These are phyloP conservation scores for Cyprinodon brontotheroides DNA, from an alignment of 2,113 vertebrate genomes.

Conservation along the genomic window DNA sequence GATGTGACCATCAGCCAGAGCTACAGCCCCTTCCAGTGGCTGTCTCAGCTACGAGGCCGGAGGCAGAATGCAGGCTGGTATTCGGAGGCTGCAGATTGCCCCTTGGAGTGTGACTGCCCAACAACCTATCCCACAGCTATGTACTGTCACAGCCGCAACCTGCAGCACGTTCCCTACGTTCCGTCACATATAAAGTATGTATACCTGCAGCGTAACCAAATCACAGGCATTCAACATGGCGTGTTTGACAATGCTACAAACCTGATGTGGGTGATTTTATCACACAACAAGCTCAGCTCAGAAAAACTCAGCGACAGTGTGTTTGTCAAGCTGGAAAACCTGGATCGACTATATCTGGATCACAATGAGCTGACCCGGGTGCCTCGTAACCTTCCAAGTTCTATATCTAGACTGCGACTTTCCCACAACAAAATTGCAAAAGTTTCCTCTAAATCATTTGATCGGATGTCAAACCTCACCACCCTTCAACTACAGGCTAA, in stretches of 20 bases:
- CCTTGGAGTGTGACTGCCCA: slow-evolving; percentile 93
- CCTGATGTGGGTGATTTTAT: slow-evolving; percentile 90
- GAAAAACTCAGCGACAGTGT: slow-evolving; percentile 87
- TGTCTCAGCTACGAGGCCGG: slow-evolving; percentile 54
- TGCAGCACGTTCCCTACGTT: slow-evolving; percentile 88
- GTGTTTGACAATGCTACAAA: slow-evolving; percentile 92
- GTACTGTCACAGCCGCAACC: slow-evolving; percentile 91
- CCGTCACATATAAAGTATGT: slow-evolving; percentile 93
- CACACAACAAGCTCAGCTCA: slow-evolving; percentile 88
- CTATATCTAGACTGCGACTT: slow-evolving; percentile 85
- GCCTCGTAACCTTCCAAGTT: slow-evolving; percentile 86
- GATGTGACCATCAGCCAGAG: slow-evolving; percentile 50
- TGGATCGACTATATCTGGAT: slow-evolving; percentile 89
- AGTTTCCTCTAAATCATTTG: slow-evolving; percentile 77
- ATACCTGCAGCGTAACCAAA: slow-evolving; percentile 92
- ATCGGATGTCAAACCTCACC: slow-evolving; percentile 85
- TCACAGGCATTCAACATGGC: slow-evolving; percentile 87
- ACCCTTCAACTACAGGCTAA: slow-evolving; percentile 87
- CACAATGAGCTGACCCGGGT: slow-evolving; percentile 88
- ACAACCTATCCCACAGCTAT: slow-evolving; percentile 86
- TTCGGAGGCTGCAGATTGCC: slow-evolving; percentile 77
- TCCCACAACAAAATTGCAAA: slow-evolving; percentile 89
- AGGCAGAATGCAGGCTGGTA: slow-evolving; percentile 29
- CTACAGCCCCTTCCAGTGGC: slow-evolving; percentile 57
- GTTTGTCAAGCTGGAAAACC: slow-evolving; percentile 86